These are phyloP conservation scores for Panagrolaimus sp. DNA, from an alignment of 1,140 invertebrate species.

Conservation along the genomic window DNA sequence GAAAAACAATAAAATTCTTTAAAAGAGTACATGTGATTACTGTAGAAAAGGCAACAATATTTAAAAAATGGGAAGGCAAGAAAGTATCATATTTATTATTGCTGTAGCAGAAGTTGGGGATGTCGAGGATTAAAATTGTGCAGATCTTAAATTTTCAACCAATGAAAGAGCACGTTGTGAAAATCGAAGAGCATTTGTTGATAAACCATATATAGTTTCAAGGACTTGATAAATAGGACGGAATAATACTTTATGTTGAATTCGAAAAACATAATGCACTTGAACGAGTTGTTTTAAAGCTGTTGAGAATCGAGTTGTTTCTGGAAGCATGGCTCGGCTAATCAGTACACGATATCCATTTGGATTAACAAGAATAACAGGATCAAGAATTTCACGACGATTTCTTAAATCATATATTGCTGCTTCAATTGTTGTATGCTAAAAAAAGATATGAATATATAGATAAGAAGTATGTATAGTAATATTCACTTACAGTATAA, in stretches of 20 bases:
- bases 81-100: too few species aligned
- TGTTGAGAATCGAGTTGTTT: background rate
- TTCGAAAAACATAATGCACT: background rate
- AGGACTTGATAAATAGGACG: constrained; percentile 6
- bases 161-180: background rate
- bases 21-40: too few species aligned
- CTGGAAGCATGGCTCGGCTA: background rate
- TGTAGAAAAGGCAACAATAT: too few species aligned
- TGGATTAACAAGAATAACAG: background rate
- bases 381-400: background rate
- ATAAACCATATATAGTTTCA: background rate
- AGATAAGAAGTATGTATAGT: background rate
- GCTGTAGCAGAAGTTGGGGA: too few species aligned
- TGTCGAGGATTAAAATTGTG: background rate
- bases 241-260: background rate
- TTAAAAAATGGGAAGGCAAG: too few species aligned
- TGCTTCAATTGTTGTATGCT: background rate
- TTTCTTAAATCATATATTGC: background rate
- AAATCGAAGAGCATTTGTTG: constrained; percentile 1
- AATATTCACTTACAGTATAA: background rate
- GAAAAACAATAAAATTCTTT: too few species aligned
- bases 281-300: background rate
- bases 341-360: background rate
- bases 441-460: background rate
- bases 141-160: constrained; percentile 6